Base-by-base conservation (phyloP, 2,797 vertebrate genomes). In the Parotocinclus haroldoi region DNA sequence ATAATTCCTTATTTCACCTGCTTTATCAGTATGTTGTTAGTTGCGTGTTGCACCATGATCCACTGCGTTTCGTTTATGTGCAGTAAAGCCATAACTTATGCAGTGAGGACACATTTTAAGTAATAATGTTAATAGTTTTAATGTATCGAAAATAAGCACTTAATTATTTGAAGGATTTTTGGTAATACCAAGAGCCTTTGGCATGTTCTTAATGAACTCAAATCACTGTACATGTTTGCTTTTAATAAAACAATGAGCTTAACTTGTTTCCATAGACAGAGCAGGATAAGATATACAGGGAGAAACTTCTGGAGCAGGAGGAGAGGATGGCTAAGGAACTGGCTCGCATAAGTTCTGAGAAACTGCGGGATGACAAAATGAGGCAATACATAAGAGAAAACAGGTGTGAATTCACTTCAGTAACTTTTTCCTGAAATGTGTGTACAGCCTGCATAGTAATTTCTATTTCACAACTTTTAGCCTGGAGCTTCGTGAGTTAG, bases 401-500 rank as follows among this genome's bases (percentile, higher is more conserved):
- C 90, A 98, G 95, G 96, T 98, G 85, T 7, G 56, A 12, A n/a
- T 7, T 17, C 17, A 4, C 27, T 27, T 37, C 9, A 36, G 14
- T 54, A 53, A 36, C 9, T 16, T 14, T 10, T 16, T 8, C 3
- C 36, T 7, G 39, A 6, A 38, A 10, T 44, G n/a, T 13, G 11
- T 44, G 0, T 7, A 16, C 14, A 1, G 55, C 38, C 19, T 10
- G 9, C 46, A 2, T 19, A 18, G 12, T 45, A 42, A 36, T 66
- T 57, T 5, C 7, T 5, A 36, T 19, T 55, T 42, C 13, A 36
- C 0, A 46, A 10, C 40, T 42, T 79, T 60, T 60, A 99, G 96
- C 76, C 5, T 85, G 69, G 95, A 98, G 82, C 90, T 98, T 73
- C 87, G 91, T 68, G 94, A 98, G 63, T 58, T 99, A 80, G 92